Evolutionary conservation across 2,113 vertebrate genomes (phyloP).

Genomic region (Perognathus longimembris): DNA sequence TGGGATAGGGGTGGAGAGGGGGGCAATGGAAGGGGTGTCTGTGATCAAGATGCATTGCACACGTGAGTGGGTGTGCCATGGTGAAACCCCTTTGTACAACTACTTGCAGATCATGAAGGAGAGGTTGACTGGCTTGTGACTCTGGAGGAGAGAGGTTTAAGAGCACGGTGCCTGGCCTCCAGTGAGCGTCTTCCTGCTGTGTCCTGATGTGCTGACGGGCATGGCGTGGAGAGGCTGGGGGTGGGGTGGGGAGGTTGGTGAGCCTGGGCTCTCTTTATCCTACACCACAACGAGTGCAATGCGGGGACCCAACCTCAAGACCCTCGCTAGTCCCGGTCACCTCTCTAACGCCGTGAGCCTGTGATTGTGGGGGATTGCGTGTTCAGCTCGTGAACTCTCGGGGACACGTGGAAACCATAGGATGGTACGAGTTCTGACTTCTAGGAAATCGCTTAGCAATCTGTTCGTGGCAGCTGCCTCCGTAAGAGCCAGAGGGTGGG

Average conservation of each 20-base stretch:
- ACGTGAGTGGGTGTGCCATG: too few species aligned
- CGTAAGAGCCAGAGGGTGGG: background rate
- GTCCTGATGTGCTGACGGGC: background rate
- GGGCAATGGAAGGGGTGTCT: too few species aligned
- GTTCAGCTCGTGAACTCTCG: background rate
- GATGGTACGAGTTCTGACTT: background rate
- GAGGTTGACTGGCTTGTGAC: background rate
- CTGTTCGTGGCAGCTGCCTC: background rate
- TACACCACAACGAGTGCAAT: background rate
- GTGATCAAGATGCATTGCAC: too few species aligned
- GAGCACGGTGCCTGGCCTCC: too few species aligned
- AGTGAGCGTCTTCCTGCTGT: background rate
- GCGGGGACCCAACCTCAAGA: background rate
- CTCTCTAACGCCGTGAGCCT: background rate
- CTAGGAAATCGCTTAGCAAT: background rate
- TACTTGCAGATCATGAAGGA: background rate
- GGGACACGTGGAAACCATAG: background rate
- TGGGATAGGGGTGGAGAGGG: too few species aligned
- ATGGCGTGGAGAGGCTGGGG: background rate
- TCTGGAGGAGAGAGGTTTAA: background rate
- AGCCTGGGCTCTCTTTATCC: background rate
- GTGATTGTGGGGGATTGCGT: background rate
- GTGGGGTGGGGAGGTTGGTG: too few species aligned
- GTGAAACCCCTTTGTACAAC: too few species aligned
- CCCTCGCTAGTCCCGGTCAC: background rate